Percentiles rank a stretch among this genome's conserved stretches.
Evolutionary conservation across 2,797 vertebrate genomes (phyloP).

Genomic region (Neoniphon sammara): DNA sequence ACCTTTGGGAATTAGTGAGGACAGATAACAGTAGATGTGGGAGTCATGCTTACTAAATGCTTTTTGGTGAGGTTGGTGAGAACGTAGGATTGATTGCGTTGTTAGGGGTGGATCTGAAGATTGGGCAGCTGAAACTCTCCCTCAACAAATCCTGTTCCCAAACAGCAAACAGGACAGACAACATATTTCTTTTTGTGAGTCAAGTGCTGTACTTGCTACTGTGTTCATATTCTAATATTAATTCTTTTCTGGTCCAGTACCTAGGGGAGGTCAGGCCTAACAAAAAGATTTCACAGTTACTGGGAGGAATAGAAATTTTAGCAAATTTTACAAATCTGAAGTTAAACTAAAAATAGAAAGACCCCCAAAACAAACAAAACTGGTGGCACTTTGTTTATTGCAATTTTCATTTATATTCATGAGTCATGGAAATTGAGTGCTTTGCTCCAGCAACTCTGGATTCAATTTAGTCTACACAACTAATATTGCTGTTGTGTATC

Average conservation of each 20-base stretch:
- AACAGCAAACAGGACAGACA: background rate
- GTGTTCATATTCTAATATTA: background rate
- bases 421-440: background rate
- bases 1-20: background rate
- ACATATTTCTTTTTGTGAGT: slow-evolving; percentile 7
- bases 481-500: background rate
- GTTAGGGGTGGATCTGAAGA: too few relatives aligned
- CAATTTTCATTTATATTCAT: background rate
- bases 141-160: too few relatives aligned
- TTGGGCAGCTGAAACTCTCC: background rate
- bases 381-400: background rate
- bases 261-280: too few relatives aligned
- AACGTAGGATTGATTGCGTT: background rate
- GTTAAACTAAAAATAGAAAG: background rate
- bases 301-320: too few relatives aligned
- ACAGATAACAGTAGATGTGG: background rate
- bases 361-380: background rate
- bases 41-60: background rate
- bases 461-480: too few relatives aligned
- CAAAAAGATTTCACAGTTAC: too few relatives aligned
- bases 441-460: background rate
- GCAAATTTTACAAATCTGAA: too few relatives aligned
- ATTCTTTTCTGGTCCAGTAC: too few relatives aligned
- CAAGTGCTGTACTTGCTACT: background rate
- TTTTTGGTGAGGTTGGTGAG: background rate